A percentile compares a stretch with the other conserved stretches of the same genome.
Evolutionary conservation across 1,140 invertebrate species (phyloP).

Genomic region (Eciton burchellii): DNA sequence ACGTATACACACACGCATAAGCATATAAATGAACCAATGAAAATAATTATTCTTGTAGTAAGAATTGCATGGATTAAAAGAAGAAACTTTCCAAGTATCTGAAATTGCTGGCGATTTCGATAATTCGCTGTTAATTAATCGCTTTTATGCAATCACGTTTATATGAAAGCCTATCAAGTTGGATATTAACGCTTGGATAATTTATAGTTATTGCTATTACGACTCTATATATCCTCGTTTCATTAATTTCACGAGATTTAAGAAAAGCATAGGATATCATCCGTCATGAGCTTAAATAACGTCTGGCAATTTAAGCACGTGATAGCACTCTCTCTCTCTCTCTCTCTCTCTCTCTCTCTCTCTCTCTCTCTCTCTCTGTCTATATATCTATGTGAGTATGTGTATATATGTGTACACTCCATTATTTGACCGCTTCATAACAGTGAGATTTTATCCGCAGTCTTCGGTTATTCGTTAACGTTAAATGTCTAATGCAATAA

Average conservation of each 20-base stretch:
- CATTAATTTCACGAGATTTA: slow-evolving; percentile 44
- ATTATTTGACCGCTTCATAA: slow-evolving; percentile 72
- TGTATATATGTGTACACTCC: slow-evolving; percentile 20
- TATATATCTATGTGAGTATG: slow-evolving; percentile 56
- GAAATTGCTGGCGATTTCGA: not conserved
- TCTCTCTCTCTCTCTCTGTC: too few relatives aligned
- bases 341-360: too few relatives aligned
- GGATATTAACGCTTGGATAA: slow-evolving; percentile 1
- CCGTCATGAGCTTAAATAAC: slow-evolving; percentile 65
- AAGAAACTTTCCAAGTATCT: not conserved
- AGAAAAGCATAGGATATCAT: slow-evolving; percentile 58
- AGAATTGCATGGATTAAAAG: not conserved
- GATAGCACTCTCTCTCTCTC: too few relatives aligned
- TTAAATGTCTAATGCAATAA: slow-evolving; percentile 63
- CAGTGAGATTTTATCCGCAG: slow-evolving; percentile 62
- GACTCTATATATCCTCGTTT: slow-evolving; percentile 33
- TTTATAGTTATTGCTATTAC: slow-evolving; percentile 41
- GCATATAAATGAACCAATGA: not conserved
- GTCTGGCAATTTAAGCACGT: slow-evolving; percentile 72
- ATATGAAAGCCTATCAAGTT: not conserved
- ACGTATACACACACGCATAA: not conserved
- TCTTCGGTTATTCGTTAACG: slow-evolving; percentile 57
- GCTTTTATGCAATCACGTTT: not conserved
- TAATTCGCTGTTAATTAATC: slow-evolving; percentile 10
- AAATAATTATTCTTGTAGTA: not conserved